Evolutionary conservation across 2,888 invertebrate genomes (phyloP), one percentile per base, ranked within the genome.

Genomic region (Sinodicranocentrus sp.): DNA sequence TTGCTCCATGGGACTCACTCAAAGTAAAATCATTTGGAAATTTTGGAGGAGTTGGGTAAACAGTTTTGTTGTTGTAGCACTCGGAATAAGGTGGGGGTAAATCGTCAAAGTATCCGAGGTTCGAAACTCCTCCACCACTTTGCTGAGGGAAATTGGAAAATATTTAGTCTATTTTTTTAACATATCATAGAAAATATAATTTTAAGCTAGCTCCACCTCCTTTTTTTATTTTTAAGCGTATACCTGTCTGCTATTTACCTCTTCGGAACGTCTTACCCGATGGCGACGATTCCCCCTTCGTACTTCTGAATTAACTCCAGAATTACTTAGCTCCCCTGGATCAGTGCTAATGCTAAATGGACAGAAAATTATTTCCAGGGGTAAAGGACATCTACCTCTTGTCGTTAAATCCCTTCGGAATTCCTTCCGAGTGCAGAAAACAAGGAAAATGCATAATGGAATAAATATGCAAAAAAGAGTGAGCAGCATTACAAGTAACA

Each of bases 1-100:
- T n/a, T n/a, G n/a, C n/a, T n/a, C n/a, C n/a, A n/a, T n/a, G n/a
- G n/a, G n/a, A n/a, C n/a, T n/a, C n/a, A n/a, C n/a, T n/a, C n/a
- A n/a, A n/a, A n/a, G n/a, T n/a, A n/a, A n/a, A n/a, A n/a, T n/a
- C n/a, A n/a, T n/a, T n/a, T n/a, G 33, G 10, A 33, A 33, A 48
- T 15, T 13, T 48, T 2, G n/a, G 48, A 13, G 78, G 78, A 26
- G 23, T 52, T 48, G 78, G 78, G 25, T 71, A 79, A 17, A 63
- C 13, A 0, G 1, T 28, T 25, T 80, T 80, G 21, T 80, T 39
- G 43, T 65, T 25, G n/a, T 26, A 71, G 19, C 80, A 80, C 28
- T 80, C 80, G 13, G 71, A 63, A 57, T 80, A 80, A 0, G 80
- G 57, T 15, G 80, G 80, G 5, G 80, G 80, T 5, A 72, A 71